phyloP scores from a whole-genome alignment of 2,113 vertebrate genomes.

The Anseranas semipalmata region DNA sequence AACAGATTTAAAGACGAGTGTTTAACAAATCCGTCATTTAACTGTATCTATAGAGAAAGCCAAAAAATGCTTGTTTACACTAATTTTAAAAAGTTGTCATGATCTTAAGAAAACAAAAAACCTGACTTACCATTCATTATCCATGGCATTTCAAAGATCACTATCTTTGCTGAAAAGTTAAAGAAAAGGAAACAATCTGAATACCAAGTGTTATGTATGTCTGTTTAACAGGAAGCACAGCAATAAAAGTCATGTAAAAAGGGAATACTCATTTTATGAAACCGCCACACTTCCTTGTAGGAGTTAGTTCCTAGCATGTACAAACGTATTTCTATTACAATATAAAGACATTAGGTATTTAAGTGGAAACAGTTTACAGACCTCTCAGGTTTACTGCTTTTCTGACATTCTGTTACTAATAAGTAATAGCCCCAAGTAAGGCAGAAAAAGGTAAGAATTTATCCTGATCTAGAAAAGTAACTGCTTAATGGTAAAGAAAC shows the following conservation, averaged over 20 bases:
- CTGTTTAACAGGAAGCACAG: background rate
- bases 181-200: background rate
- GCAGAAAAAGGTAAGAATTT: background rate
- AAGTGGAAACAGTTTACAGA: background rate
- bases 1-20: background rate
- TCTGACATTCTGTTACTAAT: background rate
- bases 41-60: background rate
- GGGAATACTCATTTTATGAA: background rate
- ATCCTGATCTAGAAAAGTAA: background rate
- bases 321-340: background rate
- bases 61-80: background rate
- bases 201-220: background rate
- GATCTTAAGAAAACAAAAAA: background rate
- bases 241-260: rapidly evolving
- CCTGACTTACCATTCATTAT: slow-evolving; percentile 93
- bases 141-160: slow-evolving; percentile 98
- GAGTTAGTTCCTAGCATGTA: background rate
- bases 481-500: background rate
- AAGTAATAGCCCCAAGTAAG: background rate
- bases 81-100: background rate
- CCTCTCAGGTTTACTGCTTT: background rate
- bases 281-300: background rate
- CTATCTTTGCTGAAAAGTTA: slow-evolving; percentile 91
- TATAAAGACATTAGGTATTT: background rate
- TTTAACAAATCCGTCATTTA: background rate